Conservation (phyloP, 2,797 vertebrate genomes). For the Pipistrellus pipistrellus region DNA sequence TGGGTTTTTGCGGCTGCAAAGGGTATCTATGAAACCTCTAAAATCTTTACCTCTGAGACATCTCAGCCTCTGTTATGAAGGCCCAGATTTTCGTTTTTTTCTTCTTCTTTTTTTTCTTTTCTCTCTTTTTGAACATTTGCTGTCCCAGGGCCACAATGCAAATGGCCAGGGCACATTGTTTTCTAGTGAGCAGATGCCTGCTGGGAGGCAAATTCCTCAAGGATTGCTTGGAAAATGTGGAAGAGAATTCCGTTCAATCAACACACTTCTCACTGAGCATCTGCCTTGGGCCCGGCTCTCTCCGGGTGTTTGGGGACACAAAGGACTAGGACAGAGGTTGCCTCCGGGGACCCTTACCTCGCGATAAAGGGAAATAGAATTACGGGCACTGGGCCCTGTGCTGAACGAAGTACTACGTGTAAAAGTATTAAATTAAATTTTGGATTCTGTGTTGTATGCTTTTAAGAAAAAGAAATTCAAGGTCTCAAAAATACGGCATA, state of each 20-base stretch:
- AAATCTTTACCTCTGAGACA: conserved; percentile 1
- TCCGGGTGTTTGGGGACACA: conserved; percentile 52
- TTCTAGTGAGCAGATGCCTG: conserved; percentile 66
- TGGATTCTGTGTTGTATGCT: background rate
- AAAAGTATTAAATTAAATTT: background rate
- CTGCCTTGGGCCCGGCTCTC: background rate
- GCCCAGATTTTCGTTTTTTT: background rate
- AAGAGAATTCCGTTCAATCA: conserved; percentile 58
- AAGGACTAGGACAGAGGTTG: background rate
- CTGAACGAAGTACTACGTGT: background rate
- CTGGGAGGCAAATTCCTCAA: conserved; percentile 76
- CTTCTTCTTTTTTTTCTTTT: no score
- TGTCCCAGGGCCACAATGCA: conserved; percentile 59
- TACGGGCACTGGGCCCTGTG: background rate
- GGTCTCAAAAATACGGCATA: background rate
- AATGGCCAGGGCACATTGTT: conserved; percentile 73
- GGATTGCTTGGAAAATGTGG: conserved; percentile 76
- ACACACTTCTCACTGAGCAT: background rate
- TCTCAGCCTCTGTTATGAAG: background rate
- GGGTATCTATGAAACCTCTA: background rate
- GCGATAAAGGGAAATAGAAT: background rate
- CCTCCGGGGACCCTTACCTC: background rate
- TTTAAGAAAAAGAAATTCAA: background rate
- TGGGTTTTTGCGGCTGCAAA: background rate
- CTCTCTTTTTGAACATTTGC: conserved; percentile 20